Evolutionary conservation across 2,888 invertebrate species (phyloP), one percentile per base, ranked within the genome.

Genomic region (Volucella inflata): DNA sequence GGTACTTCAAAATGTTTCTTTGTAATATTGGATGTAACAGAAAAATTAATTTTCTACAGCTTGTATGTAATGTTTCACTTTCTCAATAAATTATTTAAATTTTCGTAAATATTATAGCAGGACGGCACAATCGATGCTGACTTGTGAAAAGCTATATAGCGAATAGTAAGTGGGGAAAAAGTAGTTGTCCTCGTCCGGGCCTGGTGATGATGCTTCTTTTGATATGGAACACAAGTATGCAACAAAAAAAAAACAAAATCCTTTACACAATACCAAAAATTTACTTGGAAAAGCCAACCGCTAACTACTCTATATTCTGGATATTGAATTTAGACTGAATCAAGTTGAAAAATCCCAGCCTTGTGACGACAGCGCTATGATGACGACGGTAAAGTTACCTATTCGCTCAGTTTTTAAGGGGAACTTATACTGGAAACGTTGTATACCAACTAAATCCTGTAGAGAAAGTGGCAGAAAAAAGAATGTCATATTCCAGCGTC

Each of bases 111-210:
- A 53, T 81, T 78, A 60, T 72, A 87, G 80, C 87, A 88, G 89
- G 88, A 89, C 89, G 89, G 88, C 80, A 88, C 81, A 90, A 91
- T 91, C 91, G 90, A 90, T 91, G 90, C 90, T 90, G 89, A 89
- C 89, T 90, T 89, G 89, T 89, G 88, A 89, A 89, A 88, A 88
- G 89, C 89, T 89, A 88, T 87, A 88, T 87, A 89, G 87, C 88
- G 88, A 89, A 90, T 89, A 88, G 87, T 80, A 87, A 87, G 87
- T 81, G 83, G 51, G 51, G 71, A 87, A 85, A 81, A 60, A 76
- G 78, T 83, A 67, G 78, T 40, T 57, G 62, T 71, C 71, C 84
- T 80, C 78, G 71, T 82, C 71, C 78, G 89, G 89, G 88, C 87
- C 89, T 65, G 50, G 68, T 81, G 72, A 80, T 74, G 89, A 89